Evolutionary conservation across 2,888 invertebrate species (phyloP), one percentile per base, ranked within the genome.

Genomic region (Gisinianus flammeolus): DNA sequence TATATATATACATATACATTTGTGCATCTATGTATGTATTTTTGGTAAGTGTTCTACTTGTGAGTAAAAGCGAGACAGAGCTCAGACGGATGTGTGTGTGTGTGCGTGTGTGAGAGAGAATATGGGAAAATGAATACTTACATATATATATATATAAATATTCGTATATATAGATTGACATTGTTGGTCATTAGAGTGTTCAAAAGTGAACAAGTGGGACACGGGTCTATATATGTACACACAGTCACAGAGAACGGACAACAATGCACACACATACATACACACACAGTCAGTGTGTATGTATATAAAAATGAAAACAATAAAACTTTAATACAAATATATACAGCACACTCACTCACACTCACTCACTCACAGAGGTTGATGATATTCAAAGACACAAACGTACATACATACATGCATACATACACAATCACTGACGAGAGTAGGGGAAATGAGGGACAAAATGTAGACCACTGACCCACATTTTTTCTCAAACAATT

Each of bases 401-500:
- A n/a, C n/a, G n/a, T n/a, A n/a, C n/a, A n/a, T n/a, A n/a, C n/a
- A n/a, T n/a, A n/a, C n/a, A n/a, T n/a, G n/a, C n/a, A n/a, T n/a
- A n/a, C n/a, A n/a, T n/a, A n/a, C n/a, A n/a, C 64, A 64, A 28
- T 26, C 26, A 26, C 64, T 24, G 28, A 26, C 30, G 8, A 22
- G 52, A 54, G 71, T 12, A n/a, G 54, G 26, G 72, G 58, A 12
- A 30, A 72, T 12, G 33, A 62, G 70, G 77, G 71, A 22, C 22
- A 77, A 66, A 77, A 72, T 77, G 72, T 72, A 71, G 77, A 77
- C 71, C 77, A 77, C 72, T 72, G 77, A 77, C 77, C 77, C 72
- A 77, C 72, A 72, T 77, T 77, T 76, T 76, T 76, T 68, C 70
- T 24, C 33, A 66, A 74, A 74, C 74, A 74, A 74, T 74, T 74